Evolutionary conservation across 2,113 vertebrate genomes (phyloP).

Genomic region (Anolis carolinensis): DNA sequence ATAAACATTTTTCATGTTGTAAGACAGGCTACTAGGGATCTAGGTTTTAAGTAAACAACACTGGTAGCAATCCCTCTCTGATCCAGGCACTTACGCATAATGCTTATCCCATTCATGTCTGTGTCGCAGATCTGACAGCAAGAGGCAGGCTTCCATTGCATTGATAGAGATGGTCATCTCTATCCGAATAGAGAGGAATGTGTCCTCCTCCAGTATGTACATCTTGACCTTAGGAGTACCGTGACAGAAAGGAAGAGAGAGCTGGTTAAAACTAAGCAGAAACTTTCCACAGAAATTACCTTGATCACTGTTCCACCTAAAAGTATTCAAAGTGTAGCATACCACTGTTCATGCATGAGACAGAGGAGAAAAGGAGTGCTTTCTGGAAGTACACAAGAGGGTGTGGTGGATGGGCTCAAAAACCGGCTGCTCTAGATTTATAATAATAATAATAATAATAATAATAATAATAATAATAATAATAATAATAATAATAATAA

Average conservation of each 20-base stretch:
- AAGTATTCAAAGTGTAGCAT: background rate
- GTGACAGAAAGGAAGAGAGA: background rate
- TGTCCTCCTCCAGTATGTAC: constrained; percentile 92
- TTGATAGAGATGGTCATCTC: constrained; percentile 82
- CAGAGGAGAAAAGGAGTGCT: background rate
- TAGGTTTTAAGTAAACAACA: background rate
- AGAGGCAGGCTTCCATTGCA: constrained; percentile 80
- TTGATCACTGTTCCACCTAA: background rate
- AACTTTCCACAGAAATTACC: background rate
- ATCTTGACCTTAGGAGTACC: constrained; percentile 79
- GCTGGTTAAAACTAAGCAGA: background rate
- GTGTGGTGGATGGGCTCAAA: background rate
- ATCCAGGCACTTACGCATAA: constrained; percentile 82
- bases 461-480: no score
- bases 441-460: no score
- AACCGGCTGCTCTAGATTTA: background rate
- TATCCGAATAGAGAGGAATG: constrained; percentile 89
- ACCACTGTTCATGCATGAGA: background rate
- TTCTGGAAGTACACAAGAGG: background rate
- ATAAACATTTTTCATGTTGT: background rate
- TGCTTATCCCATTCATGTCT: constrained; percentile 90
- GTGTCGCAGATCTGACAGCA: constrained; percentile 88
- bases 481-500: no score
- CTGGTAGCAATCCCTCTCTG: background rate
- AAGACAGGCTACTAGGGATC: background rate